A percentile compares a stretch with the other conserved stretches of the same genome.
Evolutionary conservation across 2,888 invertebrate genomes (phyloP).

Genomic region (Globia sparganii): DNA sequence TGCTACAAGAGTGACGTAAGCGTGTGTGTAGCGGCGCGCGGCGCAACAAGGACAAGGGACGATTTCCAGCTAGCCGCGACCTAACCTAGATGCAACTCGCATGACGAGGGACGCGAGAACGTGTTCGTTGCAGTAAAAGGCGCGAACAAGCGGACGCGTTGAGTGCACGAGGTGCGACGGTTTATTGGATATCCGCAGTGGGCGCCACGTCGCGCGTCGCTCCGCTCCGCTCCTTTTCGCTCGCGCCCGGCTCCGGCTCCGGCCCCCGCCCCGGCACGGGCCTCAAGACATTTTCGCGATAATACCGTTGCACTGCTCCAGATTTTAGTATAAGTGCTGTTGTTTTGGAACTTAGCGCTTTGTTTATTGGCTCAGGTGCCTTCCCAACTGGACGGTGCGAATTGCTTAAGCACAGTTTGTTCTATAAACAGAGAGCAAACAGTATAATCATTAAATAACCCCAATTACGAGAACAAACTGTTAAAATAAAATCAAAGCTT

Average conservation of each 20-base stretch:
- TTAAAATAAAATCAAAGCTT: conserved; percentile 11
- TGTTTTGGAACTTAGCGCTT: conserved; percentile 32
- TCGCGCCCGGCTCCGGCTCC: conserved; percentile 20
- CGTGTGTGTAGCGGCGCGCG: too few relatives aligned
- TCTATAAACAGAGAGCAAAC: neutral
- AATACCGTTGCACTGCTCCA: conserved; percentile 59
- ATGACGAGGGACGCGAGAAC: conserved; percentile 52
- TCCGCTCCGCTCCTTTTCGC: conserved; percentile 3
- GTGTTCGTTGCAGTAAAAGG: conserved; percentile 62
- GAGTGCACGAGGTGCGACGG: conserved; percentile 64
- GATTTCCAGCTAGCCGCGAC: neutral
- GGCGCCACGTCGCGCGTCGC: conserved; percentile 12
- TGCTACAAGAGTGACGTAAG: neutral
- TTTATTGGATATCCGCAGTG: conserved; percentile 68
- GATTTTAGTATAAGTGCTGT: conserved; percentile 54
- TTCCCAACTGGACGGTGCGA: neutral
- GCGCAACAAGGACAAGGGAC: neutral
- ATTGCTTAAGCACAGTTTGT: conserved; percentile 1
- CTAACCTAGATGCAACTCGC: conserved; percentile 27
- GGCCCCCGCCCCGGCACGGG: neutral
- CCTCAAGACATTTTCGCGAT: conserved; percentile 42
- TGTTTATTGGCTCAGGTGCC: conserved; percentile 19
- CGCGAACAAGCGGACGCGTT: conserved; percentile 59
- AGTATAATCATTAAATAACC: conserved; percentile 1
- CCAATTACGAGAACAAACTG: conserved; percentile 23